Evolutionary conservation across 2,888 invertebrate genomes (phyloP).

Genomic region (Cecidostiba fungosa): DNA sequence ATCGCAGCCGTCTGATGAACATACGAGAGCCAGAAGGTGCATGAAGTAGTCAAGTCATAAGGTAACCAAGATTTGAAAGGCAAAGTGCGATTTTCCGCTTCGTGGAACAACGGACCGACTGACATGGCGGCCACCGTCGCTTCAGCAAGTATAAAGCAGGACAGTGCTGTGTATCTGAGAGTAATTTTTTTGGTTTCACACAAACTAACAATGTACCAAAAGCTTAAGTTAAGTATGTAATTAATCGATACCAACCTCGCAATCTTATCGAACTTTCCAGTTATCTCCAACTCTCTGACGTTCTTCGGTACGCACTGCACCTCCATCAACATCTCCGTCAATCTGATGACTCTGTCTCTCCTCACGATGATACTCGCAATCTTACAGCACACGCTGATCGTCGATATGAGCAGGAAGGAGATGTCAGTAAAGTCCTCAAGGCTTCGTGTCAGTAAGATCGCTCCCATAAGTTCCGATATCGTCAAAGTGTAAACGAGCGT

Average conservation of each 20-base stretch:
- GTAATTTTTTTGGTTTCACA: not conserved
- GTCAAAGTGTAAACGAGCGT: conserved; percentile 7
- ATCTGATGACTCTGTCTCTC: conserved; percentile 58
- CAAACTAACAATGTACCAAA: not conserved
- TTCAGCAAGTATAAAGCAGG: conserved; percentile 26
- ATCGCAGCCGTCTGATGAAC: conserved; percentile 30
- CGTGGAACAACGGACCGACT: conserved; percentile 31
- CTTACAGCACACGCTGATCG: conserved; percentile 67
- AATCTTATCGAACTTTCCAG: conserved; percentile 60
- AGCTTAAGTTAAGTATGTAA: too few species aligned
- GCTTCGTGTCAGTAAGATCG: conserved; percentile 49
- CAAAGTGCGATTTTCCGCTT: conserved; percentile 1
- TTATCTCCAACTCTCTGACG: conserved; percentile 62
- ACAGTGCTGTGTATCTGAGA: not conserved
- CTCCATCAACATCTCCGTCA: conserved; percentile 62
- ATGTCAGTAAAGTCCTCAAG: conserved; percentile 65
- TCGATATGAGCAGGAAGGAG: conserved; percentile 66
- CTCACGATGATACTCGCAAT: conserved; percentile 64
- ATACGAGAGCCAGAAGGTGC: not conserved
- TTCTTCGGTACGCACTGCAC: conserved; percentile 62
- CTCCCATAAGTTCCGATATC: conserved; percentile 58
- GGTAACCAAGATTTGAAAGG: conserved; percentile 31
- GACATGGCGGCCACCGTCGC: conserved; percentile 34
- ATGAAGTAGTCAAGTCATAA: conserved; percentile 26
- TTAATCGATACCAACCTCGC: conserved; percentile 60